Conservation (phyloP, 2,888 invertebrate genomes). For the Drosophila paramelanica region DNA sequence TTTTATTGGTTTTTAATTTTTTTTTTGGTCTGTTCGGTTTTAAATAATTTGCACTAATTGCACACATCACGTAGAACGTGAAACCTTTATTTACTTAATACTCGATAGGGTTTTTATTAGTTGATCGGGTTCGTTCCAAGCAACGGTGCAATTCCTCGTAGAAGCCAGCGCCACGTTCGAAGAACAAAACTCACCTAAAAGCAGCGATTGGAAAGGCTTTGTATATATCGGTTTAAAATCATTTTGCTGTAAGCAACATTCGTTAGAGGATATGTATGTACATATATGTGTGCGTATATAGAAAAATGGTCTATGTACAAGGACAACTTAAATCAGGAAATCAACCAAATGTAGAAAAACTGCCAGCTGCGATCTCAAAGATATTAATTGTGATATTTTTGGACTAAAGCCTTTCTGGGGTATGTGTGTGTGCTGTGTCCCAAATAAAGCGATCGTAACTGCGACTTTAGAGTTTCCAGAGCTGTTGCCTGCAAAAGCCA, state of each 20-base stretch:
- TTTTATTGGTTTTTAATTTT: not conserved
- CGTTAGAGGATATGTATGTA: not conserved
- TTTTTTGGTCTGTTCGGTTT: not conserved
- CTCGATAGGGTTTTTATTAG: constrained; percentile 1
- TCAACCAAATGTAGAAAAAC: not conserved
- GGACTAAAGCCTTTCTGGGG: not conserved
- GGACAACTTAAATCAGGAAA: not conserved
- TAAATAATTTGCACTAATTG: not conserved
- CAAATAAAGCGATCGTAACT: not conserved
- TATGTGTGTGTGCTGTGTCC: constrained; percentile 9
- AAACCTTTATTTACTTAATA: not conserved
- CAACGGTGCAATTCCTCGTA: constrained; percentile 10
- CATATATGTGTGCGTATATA: not conserved
- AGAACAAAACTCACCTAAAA: constrained; percentile 49
- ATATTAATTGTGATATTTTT: too few species aligned
- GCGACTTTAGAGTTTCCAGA: constrained; percentile 5
- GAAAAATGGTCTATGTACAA: not conserved
- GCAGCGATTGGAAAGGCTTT: constrained; percentile 38
- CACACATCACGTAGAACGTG: constrained; percentile 39
- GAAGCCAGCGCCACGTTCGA: constrained; percentile 11
- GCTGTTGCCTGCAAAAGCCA: constrained; percentile 1
- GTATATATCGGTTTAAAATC: not conserved
- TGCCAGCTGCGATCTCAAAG: constrained; percentile 7
- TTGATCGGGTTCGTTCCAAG: constrained; percentile 24
- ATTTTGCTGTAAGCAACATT: constrained; percentile 12